phyloP scores from a whole-genome alignment of 2,113 vertebrate species.

The Alouatta palliata region DNA sequence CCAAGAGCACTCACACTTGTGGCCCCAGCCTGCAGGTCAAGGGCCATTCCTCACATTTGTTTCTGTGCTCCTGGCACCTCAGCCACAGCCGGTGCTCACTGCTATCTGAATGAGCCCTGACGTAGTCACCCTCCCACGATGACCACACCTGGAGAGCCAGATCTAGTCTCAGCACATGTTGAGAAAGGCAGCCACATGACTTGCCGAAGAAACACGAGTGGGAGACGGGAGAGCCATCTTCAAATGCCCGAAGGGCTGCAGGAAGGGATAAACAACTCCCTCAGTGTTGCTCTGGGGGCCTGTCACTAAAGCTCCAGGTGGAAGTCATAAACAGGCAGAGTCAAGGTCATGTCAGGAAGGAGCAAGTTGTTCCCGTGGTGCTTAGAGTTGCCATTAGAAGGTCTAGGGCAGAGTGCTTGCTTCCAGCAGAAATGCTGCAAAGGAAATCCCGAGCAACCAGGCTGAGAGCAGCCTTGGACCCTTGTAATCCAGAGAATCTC shows the following conservation, averaged over 20 bases:
- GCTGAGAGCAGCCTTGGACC: background rate
- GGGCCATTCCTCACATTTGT: background rate
- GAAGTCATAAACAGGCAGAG: background rate
- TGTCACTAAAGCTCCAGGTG: no score
- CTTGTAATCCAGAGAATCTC: background rate
- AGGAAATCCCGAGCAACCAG: background rate
- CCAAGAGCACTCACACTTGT: background rate
- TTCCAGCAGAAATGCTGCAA: background rate
- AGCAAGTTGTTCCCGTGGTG: accelerated
- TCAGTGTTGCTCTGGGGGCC: accelerated
- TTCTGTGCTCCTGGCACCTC: background rate
- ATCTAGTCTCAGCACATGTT: background rate
- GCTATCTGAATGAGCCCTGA: background rate
- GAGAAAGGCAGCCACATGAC: background rate
- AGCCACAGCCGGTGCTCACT: background rate
- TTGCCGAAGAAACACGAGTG: background rate
- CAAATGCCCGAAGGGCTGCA: background rate
- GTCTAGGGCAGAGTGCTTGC: no score
- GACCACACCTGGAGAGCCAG: background rate
- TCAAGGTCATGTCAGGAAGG: background rate
- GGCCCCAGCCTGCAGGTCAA: background rate
- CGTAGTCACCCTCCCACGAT: background rate
- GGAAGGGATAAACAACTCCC: background rate
- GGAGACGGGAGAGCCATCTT: background rate
- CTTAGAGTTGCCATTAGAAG: background rate